Evolutionary conservation across 2,797 vertebrate species (phyloP).

Genomic region (Trachops cirrhosus): DNA sequence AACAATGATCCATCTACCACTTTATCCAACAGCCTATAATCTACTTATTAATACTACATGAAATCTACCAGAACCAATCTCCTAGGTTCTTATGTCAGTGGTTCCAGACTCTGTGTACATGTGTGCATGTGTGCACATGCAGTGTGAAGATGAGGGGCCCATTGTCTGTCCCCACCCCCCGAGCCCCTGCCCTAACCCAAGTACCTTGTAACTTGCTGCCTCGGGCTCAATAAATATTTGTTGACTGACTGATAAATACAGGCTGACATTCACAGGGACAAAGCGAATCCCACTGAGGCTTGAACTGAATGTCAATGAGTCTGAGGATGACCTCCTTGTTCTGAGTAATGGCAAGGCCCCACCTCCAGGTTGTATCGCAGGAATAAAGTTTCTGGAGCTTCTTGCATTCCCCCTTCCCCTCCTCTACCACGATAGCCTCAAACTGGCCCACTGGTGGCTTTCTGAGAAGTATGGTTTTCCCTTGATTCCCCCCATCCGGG

Average conservation of each 20-base stretch:
- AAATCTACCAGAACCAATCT: neutral
- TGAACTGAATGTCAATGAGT: constrained; percentile 25
- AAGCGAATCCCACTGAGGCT: neutral
- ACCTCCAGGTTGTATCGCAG: neutral
- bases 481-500: neutral
- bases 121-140: neutral
- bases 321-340: neutral
- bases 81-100: neutral
- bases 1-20: neutral
- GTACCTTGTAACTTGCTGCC: constrained; percentile 36
- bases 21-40: neutral
- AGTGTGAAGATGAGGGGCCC: neutral
- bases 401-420: neutral
- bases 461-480: neutral
- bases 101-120: neutral
- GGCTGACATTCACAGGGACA: constrained; percentile 48
- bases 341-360: neutral
- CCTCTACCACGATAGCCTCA: neutral
- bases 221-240: constrained; percentile 58
- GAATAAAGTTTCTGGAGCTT: neutral
- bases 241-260: constrained; percentile 64
- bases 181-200: neutral
- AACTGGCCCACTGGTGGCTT: neutral
- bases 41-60: neutral
- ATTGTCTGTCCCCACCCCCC: neutral